phyloP scores from a whole-genome alignment of 2,797 vertebrate species.

The Lagocephalus sceleratus region DNA sequence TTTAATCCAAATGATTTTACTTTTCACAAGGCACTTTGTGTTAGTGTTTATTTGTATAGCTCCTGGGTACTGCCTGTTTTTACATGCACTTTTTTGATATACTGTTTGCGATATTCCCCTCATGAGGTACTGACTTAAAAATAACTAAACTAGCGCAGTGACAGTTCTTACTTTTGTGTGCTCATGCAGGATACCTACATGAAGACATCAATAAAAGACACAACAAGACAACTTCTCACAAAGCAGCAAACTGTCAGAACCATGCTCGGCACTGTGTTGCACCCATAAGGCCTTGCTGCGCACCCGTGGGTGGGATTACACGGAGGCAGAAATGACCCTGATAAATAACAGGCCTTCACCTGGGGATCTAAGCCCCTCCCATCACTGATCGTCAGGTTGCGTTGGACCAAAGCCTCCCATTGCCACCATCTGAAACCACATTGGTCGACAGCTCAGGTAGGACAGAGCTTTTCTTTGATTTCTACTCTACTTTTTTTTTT shows the following conservation, averaged over 20 bases:
- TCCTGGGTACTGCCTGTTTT: slow-evolving; percentile 3
- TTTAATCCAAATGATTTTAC: neutral
- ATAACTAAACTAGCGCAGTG: neutral
- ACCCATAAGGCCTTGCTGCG: slow-evolving; percentile 66
- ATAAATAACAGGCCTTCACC: slow-evolving; percentile 70
- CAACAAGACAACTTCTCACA: slow-evolving; percentile 7
- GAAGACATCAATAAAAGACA: slow-evolving; percentile 33
- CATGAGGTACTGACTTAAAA: neutral
- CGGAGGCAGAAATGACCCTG: slow-evolving; percentile 74
- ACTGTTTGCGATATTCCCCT: too few relatives aligned
- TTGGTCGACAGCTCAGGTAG: slow-evolving; percentile 63
- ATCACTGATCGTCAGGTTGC: slow-evolving; percentile 71
- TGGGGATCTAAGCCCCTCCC: slow-evolving; percentile 65
- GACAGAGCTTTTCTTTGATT: slow-evolving; percentile 8
- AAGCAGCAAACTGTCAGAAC: slow-evolving; percentile 10
- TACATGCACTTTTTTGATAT: neutral
- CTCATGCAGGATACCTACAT: slow-evolving; percentile 46
- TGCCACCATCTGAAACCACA: slow-evolving; percentile 53
- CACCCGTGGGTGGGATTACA: slow-evolving; percentile 56
- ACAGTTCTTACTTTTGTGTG: neutral
- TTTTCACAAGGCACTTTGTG: too few relatives aligned
- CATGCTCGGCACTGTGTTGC: slow-evolving; percentile 52
- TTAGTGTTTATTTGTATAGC: too few relatives aligned
- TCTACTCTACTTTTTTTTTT: too few relatives aligned
- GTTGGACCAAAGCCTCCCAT: slow-evolving; percentile 45